A percentile compares a stretch with the other conserved stretches of the same genome.
Evolutionary conservation across 2,888 invertebrate genomes (phyloP).

Genomic region (Petrophora chlorosata): DNA sequence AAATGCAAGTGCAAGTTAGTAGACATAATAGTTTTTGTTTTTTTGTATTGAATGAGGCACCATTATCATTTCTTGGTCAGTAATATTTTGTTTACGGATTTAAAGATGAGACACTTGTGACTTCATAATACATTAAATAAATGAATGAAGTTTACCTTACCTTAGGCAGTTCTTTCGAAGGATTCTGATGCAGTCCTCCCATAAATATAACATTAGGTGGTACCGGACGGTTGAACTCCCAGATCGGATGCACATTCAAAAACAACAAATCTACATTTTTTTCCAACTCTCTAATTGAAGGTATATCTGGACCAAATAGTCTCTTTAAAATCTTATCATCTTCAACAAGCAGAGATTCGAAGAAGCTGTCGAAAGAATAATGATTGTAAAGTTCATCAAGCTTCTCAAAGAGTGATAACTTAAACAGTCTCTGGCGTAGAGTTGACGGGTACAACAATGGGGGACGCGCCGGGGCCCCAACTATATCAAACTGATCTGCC

Average conservation of each 20-base stretch:
- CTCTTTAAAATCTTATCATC: conserved; percentile 9
- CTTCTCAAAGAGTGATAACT: conserved; percentile 19
- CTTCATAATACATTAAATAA: too few species aligned
- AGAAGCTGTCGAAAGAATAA: conserved; percentile 5
- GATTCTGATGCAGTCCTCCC: conserved; percentile 43
- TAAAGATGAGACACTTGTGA: too few species aligned
- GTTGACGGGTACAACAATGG: conserved; percentile 3
- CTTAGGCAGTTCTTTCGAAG: conserved; percentile 27
- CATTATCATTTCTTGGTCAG: too few species aligned
- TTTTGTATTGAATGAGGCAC: too few species aligned
- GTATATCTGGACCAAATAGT: conserved; percentile 23
- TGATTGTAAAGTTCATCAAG: conserved; percentile 16
- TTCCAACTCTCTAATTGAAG: conserved; percentile 13
- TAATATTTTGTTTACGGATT: too few species aligned
- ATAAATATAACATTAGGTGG: conserved; percentile 45
- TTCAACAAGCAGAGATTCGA: neutral
- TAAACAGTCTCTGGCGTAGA: conserved; percentile 7
- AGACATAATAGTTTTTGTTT: too few species aligned
- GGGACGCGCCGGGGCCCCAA: conserved; percentile 1
- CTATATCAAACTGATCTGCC: neutral
- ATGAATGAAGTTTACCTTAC: conserved; percentile 5
- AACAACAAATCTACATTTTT: conserved; percentile 33
- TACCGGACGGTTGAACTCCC: conserved; percentile 46
- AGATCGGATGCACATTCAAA: conserved; percentile 42
- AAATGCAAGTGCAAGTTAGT: too few species aligned